A percentile compares a stretch with the other conserved stretches of the same genome.
Conservation (phyloP, 2,797 vertebrate genomes). For the Otolemur crassicaudatus region DNA sequence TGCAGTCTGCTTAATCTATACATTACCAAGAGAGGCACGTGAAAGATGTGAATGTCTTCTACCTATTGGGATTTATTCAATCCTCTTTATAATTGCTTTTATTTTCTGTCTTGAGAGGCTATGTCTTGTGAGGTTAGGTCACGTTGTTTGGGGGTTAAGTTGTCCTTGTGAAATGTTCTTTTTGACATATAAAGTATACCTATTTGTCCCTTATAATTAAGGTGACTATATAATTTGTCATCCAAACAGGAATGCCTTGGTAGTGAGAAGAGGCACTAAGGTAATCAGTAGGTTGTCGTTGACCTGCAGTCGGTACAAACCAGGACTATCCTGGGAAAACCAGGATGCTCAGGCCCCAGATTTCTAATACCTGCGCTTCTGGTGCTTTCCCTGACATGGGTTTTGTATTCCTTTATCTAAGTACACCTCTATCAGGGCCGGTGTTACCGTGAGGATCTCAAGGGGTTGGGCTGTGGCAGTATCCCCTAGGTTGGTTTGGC, state of each 20-base stretch:
- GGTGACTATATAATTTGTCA: not conserved
- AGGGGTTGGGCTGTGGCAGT: not conserved
- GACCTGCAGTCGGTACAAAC: not conserved
- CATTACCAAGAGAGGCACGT: not conserved
- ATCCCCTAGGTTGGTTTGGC: not conserved
- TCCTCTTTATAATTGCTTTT: slow-evolving; percentile 18
- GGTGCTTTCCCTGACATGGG: not conserved
- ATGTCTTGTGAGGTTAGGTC: not conserved
- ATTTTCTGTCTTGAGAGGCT: slow-evolving; percentile 7
- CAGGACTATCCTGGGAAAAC: not conserved
- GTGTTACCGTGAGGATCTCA: not conserved
- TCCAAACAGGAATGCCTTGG: not conserved
- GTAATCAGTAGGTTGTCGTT: not conserved
- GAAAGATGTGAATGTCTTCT: not conserved
- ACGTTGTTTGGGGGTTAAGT: not conserved
- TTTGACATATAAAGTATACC: not conserved
- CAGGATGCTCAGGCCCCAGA: not conserved
- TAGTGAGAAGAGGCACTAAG: not conserved
- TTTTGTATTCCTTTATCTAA: not conserved
- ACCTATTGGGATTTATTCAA: not conserved
- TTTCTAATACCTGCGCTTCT: not conserved
- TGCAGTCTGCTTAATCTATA: slow-evolving; percentile 5
- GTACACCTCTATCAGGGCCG: not conserved
- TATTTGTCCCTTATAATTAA: not conserved
- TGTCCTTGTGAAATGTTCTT: not conserved